Base-by-base conservation (phyloP, 2,113 vertebrate genomes). In the Nibea albiflora region DNA sequence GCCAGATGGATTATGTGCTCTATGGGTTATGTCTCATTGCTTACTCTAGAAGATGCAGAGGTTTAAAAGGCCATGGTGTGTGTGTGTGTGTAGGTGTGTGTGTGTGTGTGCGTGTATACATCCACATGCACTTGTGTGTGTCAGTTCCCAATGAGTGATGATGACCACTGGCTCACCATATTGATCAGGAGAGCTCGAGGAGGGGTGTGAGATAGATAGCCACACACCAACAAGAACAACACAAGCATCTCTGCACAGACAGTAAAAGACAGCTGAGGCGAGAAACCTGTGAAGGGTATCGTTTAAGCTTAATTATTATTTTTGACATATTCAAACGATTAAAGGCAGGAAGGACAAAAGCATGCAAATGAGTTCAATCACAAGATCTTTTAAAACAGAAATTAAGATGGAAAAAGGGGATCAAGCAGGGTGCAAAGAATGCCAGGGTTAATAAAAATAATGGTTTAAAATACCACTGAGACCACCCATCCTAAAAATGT, bases 391-490 rank as follows among this genome's bases (percentile, higher is more conserved):
- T 71, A 85, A 60, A 64, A 44, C 5, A 72, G 11, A 85, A 86
- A 86, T 81, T 56, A 80, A 83, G 49, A 64, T 73, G 62, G 81
- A 67, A 84, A 76, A 74, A 62, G 9, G 58, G 79, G 65, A 90
- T 92, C 56, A 78, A 78, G 71, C 73, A 61, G 81, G 72, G 79
- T 73, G 82, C 61, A 87, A 86, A 88, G 83, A 92, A 83, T 86
- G 84, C 85, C 75, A 81, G 80, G 73, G 78, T 90, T 92, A 84
- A 92, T 91, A 92, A 92, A 92, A 91, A 88, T 90, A 88, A 91
- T 87, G 78, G 82, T 80, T 87, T 62, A 19, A 80, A 89, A 91
- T 88, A 88, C 87, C 86, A 72, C 80, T 42, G 73, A 91, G 89
- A 90, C 90, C 91, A 90, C 91, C 89, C 91, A 82, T 86, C 65